Conservation (phyloP, 2,797 vertebrate genomes). For the Enteromius anoplus region DNA sequence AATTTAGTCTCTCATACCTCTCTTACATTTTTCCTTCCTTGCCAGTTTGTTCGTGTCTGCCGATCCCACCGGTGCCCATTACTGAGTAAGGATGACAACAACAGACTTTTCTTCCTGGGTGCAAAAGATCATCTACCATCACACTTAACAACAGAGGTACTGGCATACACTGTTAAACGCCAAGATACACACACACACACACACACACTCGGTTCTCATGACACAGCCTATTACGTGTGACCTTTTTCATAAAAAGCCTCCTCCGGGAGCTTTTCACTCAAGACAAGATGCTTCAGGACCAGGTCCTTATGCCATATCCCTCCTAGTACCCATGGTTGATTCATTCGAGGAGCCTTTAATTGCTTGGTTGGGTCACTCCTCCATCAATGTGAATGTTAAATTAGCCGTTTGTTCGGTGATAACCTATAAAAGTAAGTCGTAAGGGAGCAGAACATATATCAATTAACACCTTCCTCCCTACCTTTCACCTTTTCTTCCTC, state of each 20-base stretch:
- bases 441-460: conserved; percentile 8
- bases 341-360: conserved; percentile 3
- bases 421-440: conserved; percentile 21
- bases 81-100: conserved; percentile 32
- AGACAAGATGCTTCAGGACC: conserved; percentile 14
- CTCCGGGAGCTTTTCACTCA: conserved; percentile 30
- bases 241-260: conserved; percentile 24
- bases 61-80: conserved; percentile 38
- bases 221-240: conserved; percentile 12
- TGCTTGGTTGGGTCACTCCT: conserved; percentile 18
- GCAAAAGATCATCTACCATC: conserved; percentile 17
- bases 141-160: conserved; percentile 10
- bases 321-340: not conserved
- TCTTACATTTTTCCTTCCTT: conserved; percentile 13
- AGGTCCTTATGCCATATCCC: conserved; percentile 2
- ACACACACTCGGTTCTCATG: conserved; percentile 25
- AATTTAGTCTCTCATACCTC: not conserved
- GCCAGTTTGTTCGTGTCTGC: not conserved
- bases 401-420: conserved; percentile 5
- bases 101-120: conserved; percentile 24
- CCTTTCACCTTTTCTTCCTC: not conserved
- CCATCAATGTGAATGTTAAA: conserved; percentile 20
- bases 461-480: not conserved
- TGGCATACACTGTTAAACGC: not conserved
- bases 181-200: not conserved